phyloP scores from a whole-genome alignment of 2,888 invertebrate genomes.

The Eulithis testata region DNA sequence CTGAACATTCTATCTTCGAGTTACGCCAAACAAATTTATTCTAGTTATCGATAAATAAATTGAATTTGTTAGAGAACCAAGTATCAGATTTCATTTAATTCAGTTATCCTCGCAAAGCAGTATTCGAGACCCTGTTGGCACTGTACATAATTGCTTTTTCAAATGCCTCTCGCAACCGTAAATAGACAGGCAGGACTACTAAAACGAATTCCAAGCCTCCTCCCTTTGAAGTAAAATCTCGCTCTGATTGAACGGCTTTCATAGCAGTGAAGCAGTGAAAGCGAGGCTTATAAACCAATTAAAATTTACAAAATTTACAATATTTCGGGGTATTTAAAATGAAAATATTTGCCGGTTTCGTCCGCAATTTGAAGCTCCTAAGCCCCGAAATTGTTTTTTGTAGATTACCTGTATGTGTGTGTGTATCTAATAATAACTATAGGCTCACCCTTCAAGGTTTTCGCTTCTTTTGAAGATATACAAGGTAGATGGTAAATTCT shows the following conservation, averaged over 20 bases:
- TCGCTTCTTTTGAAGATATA: too few relatives aligned
- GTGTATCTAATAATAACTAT: constrained; percentile 1
- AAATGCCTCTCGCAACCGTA: constrained; percentile 44
- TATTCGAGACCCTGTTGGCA: not conserved
- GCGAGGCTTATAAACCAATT: constrained; percentile 8
- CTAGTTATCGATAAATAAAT: not conserved
- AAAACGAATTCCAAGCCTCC: constrained; percentile 35
- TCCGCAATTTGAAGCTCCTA: constrained; percentile 1
- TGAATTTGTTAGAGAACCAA: not conserved
- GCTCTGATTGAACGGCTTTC: constrained; percentile 16
- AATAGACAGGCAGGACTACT: constrained; percentile 50
- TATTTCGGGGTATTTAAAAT: constrained; percentile 5
- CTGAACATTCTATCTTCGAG: too few relatives aligned
- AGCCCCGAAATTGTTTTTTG: not conserved
- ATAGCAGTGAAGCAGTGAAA: constrained; percentile 10
- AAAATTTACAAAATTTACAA: constrained; percentile 15
- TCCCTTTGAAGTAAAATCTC: constrained; percentile 26
- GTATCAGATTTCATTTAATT: constrained; percentile 23
- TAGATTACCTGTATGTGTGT: not conserved
- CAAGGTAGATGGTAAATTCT: too few relatives aligned
- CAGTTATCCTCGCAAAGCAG: not conserved
- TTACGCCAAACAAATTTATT: too few relatives aligned
- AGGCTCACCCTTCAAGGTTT: too few relatives aligned
- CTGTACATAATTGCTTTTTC: constrained; percentile 31
- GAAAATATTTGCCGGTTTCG: constrained; percentile 1